phyloP scores from a whole-genome alignment of 92 coral and sea anemone genomes.

The Phenganax stokvisi region DNA sequence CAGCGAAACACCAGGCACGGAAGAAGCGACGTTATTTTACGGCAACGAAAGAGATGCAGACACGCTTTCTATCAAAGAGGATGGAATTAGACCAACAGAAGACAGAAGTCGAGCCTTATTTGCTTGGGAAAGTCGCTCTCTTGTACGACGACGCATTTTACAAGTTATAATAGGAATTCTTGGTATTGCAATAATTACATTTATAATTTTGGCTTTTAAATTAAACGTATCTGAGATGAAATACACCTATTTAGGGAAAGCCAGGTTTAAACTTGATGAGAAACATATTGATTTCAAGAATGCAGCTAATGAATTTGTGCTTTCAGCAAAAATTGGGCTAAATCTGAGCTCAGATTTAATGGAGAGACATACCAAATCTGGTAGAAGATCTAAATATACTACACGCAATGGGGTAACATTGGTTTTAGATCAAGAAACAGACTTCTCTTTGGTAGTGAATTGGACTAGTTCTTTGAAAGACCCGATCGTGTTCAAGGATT shows the following conservation, averaged over 20 bases:
- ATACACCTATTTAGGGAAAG: conserved; percentile 20
- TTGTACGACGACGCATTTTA: conserved; percentile 21
- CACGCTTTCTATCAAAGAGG: conserved; percentile 29
- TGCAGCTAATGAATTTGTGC: conserved; percentile 3
- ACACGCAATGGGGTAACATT: conserved; percentile 11
- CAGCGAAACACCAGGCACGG: conserved; percentile 22
- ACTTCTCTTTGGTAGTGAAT: conserved; percentile 6
- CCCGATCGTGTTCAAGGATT: conserved; percentile 49
- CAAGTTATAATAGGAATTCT: conserved; percentile 22
- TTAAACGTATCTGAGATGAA: not conserved
- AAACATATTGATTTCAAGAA: conserved; percentile 21
- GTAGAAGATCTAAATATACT: not conserved
- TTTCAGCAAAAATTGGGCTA: conserved; percentile 21
- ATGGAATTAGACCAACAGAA: conserved; percentile 1
- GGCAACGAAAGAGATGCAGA: conserved; percentile 38
- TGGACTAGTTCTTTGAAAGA: conserved; percentile 28
- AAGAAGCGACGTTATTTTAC: conserved; percentile 36
- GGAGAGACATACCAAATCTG: not conserved
- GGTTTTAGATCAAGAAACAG: conserved; percentile 15
- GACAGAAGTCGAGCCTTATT: conserved; percentile 6
- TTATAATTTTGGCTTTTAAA: conserved; percentile 20
- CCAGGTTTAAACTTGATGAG: conserved; percentile 28
- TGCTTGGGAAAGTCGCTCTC: conserved; percentile 36
- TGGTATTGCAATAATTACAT: not conserved
- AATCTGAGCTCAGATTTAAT: not conserved